Base-by-base conservation (phyloP, 2,113 vertebrate genomes). In the Equus quagga region DNA sequence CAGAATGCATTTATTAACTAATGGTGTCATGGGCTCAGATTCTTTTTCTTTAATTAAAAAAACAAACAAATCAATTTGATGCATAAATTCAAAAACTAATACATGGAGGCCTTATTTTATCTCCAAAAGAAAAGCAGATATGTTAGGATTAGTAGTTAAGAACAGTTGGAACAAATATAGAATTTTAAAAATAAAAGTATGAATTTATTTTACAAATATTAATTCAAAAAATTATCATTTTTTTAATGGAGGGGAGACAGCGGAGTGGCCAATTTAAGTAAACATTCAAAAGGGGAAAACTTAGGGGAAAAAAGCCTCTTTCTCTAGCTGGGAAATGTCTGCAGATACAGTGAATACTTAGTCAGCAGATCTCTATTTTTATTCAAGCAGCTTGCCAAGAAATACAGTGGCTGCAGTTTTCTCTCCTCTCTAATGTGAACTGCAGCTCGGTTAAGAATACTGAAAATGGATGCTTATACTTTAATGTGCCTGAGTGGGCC, bases 341-440 rank as follows among this genome's bases (percentile, higher is more conserved):
- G 97, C 89, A 97, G 95, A 97, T 97, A 97, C 86, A 98, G 82
- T 80, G 93, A 98, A 93, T 96, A 67, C 94, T 88, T 96, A 98
- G 86, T 98, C 98, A 98, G 98, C 98, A 97, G 92, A 92, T 97
- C 83, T 96, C 97, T 98, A 98, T 97, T 98, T 98, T 97, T 98
- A 97, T 95, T 97, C 97, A 56, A 97, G 94, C 95, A 98, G 95
- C 92, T 97, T 98, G 97, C 97, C 97, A 97, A 98, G 96, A 98
- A 98, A 96, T 96, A 97, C 96, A 96, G 95, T 95, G 90, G 90
- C 95, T 98, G 98, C 97, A 97, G 92, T 97, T 98, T 98, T 97
- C 87, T 97, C 80, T 96, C 80, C 36, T 93, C 91, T 96, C 70
- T 95, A 97, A 92, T 82, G 80, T 67, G 87, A 94, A 89, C 94